A percentile compares a stretch with the other conserved stretches of the same genome.
Evolutionary conservation across 2,113 vertebrate genomes (phyloP).

Genomic region (Centrocercus urophasianus): DNA sequence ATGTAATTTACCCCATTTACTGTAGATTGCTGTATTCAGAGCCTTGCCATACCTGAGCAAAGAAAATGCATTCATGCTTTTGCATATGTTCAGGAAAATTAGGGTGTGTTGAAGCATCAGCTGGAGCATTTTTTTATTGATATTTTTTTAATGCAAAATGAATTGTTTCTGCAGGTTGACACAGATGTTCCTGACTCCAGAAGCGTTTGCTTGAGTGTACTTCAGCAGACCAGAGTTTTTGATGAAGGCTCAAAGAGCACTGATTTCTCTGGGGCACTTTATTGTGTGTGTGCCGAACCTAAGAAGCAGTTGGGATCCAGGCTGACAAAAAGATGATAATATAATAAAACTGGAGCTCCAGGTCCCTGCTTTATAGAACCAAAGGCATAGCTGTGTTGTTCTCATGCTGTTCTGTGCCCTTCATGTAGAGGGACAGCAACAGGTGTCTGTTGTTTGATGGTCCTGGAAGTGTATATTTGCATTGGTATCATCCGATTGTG

Average conservation of each 20-base stretch:
- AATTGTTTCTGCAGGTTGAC: neutral
- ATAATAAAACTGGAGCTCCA: neutral
- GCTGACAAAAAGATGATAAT: neutral
- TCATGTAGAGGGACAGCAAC: neutral
- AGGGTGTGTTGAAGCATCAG: neutral
- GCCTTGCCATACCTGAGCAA: neutral
- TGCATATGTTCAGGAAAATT: neutral
- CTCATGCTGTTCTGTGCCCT: neutral
- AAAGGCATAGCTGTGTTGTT: neutral
- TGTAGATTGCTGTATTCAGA: neutral
- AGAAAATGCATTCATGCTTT: neutral
- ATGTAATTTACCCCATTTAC: neutral
- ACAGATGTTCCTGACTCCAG: neutral
- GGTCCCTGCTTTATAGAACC: neutral
- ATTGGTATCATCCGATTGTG: neutral
- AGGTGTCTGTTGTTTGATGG: neutral
- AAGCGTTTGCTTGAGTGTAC: neutral
- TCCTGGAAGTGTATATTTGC: neutral
- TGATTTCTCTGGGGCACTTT: neutral
- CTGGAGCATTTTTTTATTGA: neutral
- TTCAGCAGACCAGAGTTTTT: neutral
- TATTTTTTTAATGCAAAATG: neutral
- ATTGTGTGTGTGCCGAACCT: neutral
- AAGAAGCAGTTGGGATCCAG: neutral
- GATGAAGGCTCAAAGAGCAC: neutral